Percentiles rank a stretch among this genome's conserved stretches.
Evolutionary conservation across 2,888 invertebrate species (phyloP).

Genomic region (Tipula unca): DNA sequence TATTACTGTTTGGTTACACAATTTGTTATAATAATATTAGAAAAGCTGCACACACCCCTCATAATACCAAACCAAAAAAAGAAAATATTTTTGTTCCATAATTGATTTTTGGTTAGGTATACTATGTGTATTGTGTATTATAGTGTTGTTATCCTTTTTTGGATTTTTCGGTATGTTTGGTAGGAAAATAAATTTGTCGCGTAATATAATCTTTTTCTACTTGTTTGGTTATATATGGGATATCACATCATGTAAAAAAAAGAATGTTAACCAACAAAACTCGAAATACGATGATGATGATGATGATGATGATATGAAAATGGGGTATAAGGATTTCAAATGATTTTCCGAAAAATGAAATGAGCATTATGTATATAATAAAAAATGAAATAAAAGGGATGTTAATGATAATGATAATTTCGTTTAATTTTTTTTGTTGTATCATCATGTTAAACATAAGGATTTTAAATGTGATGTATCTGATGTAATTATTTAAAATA

Average conservation of each 20-base stretch:
- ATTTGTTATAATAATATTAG: background rate
- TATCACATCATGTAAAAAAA: background rate
- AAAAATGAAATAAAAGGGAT: background rate
- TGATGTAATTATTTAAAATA: conserved; percentile 14
- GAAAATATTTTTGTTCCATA: background rate
- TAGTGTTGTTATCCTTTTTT: background rate
- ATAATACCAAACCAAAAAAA: background rate
- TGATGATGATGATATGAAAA: too few species aligned
- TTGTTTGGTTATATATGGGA: background rate
- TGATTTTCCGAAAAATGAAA: background rate
- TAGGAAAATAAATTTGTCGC: background rate
- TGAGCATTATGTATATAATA: background rate
- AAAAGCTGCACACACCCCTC: background rate
- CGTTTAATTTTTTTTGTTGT: background rate
- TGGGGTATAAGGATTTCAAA: background rate
- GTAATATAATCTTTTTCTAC: conserved; percentile 8
- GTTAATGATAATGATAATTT: conserved; percentile 14
- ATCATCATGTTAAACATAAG: background rate
- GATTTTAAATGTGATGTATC: background rate
- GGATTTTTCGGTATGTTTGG: background rate
- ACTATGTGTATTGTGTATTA: background rate
- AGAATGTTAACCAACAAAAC: background rate
- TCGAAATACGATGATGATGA: background rate
- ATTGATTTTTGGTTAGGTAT: conserved; percentile 3
- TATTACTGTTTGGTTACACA: conserved; percentile 8